phyloP scores from a whole-genome alignment of 2,797 vertebrate species.

The Phalanger gymnotis region DNA sequence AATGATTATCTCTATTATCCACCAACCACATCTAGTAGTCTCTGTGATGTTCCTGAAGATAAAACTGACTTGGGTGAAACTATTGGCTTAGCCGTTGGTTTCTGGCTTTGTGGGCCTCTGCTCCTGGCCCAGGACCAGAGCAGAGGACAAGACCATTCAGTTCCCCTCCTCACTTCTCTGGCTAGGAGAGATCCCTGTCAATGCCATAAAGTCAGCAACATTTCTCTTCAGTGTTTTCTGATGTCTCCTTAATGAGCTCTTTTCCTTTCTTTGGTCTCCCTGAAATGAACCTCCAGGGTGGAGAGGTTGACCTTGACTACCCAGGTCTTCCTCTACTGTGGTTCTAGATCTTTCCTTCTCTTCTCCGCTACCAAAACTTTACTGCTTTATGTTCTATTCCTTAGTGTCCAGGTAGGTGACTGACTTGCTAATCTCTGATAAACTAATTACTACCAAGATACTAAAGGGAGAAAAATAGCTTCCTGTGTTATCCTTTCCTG shows the following conservation, averaged over 20 bases:
- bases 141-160: too few relatives aligned
- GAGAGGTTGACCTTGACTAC: neutral
- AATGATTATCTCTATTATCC: neutral
- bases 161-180: neutral
- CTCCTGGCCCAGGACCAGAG: neutral
- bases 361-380: too few relatives aligned
- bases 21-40: neutral
- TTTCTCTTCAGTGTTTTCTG: neutral
- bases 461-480: neutral
- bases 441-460: neutral
- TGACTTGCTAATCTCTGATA: neutral
- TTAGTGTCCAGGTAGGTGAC: neutral
- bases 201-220: neutral
- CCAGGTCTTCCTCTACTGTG: neutral
- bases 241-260: neutral
- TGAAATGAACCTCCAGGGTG: neutral
- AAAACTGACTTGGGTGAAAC: too few relatives aligned
- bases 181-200: neutral
- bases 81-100: neutral
- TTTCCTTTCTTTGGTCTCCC: neutral
- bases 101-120: neutral
- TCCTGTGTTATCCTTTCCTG: neutral
- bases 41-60: neutral
- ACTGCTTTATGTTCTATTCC: too few relatives aligned
- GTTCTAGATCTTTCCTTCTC: neutral